These are phyloP conservation scores for Orius laevigatus DNA, from an alignment of 1,140 invertebrate genomes.

Conservation along the genomic window DNA sequence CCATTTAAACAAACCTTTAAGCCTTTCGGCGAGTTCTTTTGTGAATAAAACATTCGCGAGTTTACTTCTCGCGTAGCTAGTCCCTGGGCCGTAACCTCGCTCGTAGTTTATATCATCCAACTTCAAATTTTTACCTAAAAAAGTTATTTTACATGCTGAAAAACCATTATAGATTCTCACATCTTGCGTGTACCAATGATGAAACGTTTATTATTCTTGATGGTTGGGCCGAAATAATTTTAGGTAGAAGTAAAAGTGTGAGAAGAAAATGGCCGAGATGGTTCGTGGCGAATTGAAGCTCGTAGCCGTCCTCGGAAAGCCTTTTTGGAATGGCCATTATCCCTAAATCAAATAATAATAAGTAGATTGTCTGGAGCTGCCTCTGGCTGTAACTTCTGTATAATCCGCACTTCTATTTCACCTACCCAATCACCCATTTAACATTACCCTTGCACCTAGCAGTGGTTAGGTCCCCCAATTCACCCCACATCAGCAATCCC, in stretches of 20 bases:
- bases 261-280: constrained; percentile 74
- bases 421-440: no score
- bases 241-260: constrained; percentile 54
- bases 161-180: constrained; percentile 11
- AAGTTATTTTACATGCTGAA: neutral
- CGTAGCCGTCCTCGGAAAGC: constrained; percentile 58
- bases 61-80: constrained; percentile 57
- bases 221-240: constrained; percentile 40
- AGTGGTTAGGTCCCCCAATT: no score
- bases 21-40: constrained; percentile 36
- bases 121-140: constrained; percentile 17
- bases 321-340: constrained; percentile 21
- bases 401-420: no score
- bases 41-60: constrained; percentile 57
- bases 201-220: constrained; percentile 51
- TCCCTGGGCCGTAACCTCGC: constrained; percentile 43
- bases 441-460: no score
- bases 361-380: no score
- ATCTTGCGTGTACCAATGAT: constrained; percentile 36
- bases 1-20: constrained; percentile 34
- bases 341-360: constrained; percentile 3
- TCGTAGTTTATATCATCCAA: constrained; percentile 23
- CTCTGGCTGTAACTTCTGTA: no score
- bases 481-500: no score
- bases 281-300: constrained; percentile 61